Conservation (phyloP, 2,113 vertebrate genomes). For the Cynocephalus volans region DNA sequence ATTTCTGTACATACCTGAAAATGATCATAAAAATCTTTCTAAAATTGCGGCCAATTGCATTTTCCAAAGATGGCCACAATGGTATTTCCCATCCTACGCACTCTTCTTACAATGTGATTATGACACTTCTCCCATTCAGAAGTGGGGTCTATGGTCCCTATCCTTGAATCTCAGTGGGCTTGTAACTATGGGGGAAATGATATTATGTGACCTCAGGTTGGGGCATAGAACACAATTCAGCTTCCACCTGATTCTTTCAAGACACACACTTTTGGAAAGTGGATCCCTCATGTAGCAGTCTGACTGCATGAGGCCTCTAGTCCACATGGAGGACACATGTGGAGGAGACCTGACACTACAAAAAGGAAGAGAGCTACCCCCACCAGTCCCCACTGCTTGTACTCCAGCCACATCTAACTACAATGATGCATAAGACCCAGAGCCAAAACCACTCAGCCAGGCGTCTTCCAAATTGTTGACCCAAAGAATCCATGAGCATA, state of each 20-base stretch:
- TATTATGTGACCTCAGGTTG: background rate
- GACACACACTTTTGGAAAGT: background rate
- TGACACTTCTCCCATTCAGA: background rate
- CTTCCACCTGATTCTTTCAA: background rate
- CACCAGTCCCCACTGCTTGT: too few species aligned
- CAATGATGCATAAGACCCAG: background rate
- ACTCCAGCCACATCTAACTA: background rate
- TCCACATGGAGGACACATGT: accelerated
- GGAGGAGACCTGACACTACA: background rate
- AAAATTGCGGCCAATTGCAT: background rate
- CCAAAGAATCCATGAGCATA: constrained; percentile 1
- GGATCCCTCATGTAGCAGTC: too few species aligned
- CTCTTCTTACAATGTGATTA: background rate
- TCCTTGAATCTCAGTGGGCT: background rate
- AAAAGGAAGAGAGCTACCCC: background rate
- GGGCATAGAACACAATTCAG: background rate
- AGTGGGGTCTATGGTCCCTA: background rate
- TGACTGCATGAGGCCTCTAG: background rate
- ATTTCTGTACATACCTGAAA: background rate
- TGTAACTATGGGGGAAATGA: background rate
- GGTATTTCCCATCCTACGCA: background rate
- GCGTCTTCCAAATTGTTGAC: background rate
- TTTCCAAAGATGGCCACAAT: background rate
- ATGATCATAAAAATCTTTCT: background rate
- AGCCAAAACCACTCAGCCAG: background rate